Conservation (phyloP, 2,113 vertebrate genomes). For the Centropus bengalensis region DNA sequence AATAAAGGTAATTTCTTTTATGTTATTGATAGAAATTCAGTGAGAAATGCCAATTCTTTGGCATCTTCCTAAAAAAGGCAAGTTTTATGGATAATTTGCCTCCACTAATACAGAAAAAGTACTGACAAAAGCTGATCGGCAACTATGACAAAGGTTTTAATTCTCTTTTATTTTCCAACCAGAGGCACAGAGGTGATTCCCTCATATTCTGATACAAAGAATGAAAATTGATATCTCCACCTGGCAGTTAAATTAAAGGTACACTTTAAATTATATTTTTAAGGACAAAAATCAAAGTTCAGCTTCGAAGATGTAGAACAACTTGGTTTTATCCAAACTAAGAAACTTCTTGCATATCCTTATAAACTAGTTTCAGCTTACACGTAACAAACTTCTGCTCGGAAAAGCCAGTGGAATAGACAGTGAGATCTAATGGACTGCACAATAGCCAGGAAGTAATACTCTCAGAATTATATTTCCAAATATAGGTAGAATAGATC, state of each 20-base stretch:
- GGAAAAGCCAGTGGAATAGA: not conserved
- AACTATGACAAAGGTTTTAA: not conserved
- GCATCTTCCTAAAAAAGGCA: not conserved
- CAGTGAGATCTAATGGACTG: not conserved
- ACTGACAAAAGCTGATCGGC: not conserved
- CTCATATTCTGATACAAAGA: not conserved
- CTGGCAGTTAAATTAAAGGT: not conserved
- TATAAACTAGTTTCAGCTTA: not conserved
- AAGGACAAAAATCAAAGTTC: not conserved
- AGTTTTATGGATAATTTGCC: not conserved
- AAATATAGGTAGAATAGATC: no score
- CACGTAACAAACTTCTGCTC: not conserved
- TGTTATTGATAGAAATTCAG: conserved; percentile 1
- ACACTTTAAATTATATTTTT: not conserved
- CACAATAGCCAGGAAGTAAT: not conserved
- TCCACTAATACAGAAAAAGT: not conserved
- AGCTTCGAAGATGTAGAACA: not conserved
- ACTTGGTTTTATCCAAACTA: not conserved
- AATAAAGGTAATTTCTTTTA: not conserved
- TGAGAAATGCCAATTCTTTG: not conserved
- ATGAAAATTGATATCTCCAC: not conserved
- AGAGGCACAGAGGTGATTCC: not conserved
- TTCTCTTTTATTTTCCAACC: not conserved
- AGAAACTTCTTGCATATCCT: not conserved
- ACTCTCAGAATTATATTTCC: not conserved